Conservation (phyloP, 2,113 vertebrate genomes). For the Paralichthys olivaceus region DNA sequence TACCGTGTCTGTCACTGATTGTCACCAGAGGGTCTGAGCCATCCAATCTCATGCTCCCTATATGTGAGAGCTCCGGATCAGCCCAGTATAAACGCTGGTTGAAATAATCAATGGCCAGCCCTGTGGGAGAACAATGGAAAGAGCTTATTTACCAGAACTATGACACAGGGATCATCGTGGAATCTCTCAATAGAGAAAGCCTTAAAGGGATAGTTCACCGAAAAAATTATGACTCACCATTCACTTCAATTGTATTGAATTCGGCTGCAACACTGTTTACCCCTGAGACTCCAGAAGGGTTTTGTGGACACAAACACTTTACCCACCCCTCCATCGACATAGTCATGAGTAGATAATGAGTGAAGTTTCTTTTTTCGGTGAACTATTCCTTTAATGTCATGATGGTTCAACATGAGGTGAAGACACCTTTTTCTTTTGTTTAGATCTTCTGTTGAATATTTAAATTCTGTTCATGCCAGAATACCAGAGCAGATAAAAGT, state of each 20-base stretch:
- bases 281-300: too few relatives aligned
- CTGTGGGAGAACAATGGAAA: slow-evolving; percentile 79
- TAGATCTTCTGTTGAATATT: slow-evolving; percentile 16
- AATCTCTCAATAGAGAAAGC: slow-evolving; percentile 43
- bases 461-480: slow-evolving; percentile 15
- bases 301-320: too few relatives aligned
- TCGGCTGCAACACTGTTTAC: too few relatives aligned
- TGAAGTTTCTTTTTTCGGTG: too few relatives aligned
- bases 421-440: slow-evolving; percentile 7
- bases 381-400: background rate
- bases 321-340: too few relatives aligned
- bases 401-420: too few relatives aligned
- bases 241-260: too few relatives aligned
- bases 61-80: slow-evolving; percentile 93
- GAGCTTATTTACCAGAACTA: slow-evolving; percentile 70
- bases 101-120: slow-evolving; percentile 94
- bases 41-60: slow-evolving; percentile 93
- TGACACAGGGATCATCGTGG: slow-evolving; percentile 48
- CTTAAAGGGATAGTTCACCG: too few relatives aligned
- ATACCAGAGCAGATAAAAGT: background rate
- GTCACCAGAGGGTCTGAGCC: slow-evolving; percentile 90
- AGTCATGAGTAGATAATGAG: too few relatives aligned
- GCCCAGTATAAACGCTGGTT: slow-evolving; percentile 97
- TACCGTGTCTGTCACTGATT: slow-evolving; percentile 92
- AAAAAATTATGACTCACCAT: too few relatives aligned